These are phyloP conservation scores for Eupeodes corollae DNA, from an alignment of 1,140 invertebrate genomes.

Conservation along the genomic window DNA sequence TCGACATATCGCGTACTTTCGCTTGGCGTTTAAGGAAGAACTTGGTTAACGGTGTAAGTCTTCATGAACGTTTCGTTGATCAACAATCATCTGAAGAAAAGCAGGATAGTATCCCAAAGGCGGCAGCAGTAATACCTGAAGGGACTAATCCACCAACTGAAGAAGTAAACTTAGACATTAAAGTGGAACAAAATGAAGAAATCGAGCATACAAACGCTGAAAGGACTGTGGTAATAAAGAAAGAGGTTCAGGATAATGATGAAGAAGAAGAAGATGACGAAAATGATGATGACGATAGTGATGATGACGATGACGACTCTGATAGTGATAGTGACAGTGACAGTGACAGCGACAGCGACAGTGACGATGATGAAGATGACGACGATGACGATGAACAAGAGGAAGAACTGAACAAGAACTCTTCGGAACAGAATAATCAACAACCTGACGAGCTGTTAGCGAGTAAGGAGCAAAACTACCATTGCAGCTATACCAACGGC, in stretches of 20 bases:
- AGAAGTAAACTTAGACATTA: neutral
- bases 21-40: slow-evolving; percentile 34
- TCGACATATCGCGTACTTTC: slow-evolving; percentile 34
- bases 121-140: slow-evolving; percentile 5
- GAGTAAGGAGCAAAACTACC: too few relatives aligned
- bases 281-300: neutral
- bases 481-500: too few relatives aligned
- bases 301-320: neutral
- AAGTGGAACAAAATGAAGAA: neutral
- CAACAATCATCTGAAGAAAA: slow-evolving; percentile 17
- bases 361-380: neutral
- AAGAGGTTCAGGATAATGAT: slow-evolving; percentile 11
- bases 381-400: neutral
- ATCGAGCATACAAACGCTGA: neutral
- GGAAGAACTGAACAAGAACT: neutral
- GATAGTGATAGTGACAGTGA: neutral
- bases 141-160: slow-evolving; percentile 8
- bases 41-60: slow-evolving; percentile 30
- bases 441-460: too few relatives aligned
- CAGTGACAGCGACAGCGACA: neutral
- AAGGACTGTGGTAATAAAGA: slow-evolving; percentile 16
- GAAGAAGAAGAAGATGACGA: neutral
- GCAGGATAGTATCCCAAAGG: slow-evolving; percentile 8
- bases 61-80: slow-evolving; percentile 31
- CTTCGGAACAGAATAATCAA: too few relatives aligned